Evolutionary conservation across 2,888 invertebrate genomes (phyloP).

Genomic region (Nymphalis polychloros): DNA sequence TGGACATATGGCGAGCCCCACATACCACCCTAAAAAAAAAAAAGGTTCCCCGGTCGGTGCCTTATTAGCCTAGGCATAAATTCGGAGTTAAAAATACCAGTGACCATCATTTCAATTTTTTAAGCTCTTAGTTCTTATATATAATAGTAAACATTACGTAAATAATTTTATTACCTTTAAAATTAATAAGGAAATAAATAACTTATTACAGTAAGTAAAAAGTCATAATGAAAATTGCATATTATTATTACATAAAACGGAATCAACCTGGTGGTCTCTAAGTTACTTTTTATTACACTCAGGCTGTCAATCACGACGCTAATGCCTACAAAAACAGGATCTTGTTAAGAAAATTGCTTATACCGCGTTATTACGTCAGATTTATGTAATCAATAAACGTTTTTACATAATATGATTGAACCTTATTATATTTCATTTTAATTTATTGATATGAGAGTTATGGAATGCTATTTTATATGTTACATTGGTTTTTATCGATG

Average conservation of each 20-base stretch:
- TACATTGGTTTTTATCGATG: neutral
- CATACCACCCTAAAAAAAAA: too few species aligned
- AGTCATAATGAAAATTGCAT: slow-evolving; percentile 3
- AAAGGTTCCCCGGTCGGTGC: too few species aligned
- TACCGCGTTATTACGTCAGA: slow-evolving; percentile 28
- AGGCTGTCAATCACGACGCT: slow-evolving; percentile 48
- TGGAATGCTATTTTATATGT: neutral
- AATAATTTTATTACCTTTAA: neutral
- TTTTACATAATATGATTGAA: slow-evolving; percentile 28
- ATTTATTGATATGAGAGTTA: neutral
- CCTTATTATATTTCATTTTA: slow-evolving; percentile 18
- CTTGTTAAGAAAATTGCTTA: slow-evolving; percentile 38
- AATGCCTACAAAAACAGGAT: slow-evolving; percentile 52
- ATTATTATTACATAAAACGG: slow-evolving; percentile 17
- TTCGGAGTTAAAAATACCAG: too few species aligned
- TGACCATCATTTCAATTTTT: too few species aligned
- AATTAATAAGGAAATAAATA: neutral
- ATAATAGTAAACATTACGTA: neutral
- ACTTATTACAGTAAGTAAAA: neutral
- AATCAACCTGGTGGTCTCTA: slow-evolving; percentile 39
- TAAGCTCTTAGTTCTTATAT: too few species aligned
- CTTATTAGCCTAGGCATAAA: too few species aligned
- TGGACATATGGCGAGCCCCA: too few species aligned
- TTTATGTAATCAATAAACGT: slow-evolving; percentile 36
- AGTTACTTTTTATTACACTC: slow-evolving; percentile 49